These are phyloP conservation scores for Acrobeloides nanus DNA, from an alignment of 2,888 invertebrate species.

Conservation along the genomic window DNA sequence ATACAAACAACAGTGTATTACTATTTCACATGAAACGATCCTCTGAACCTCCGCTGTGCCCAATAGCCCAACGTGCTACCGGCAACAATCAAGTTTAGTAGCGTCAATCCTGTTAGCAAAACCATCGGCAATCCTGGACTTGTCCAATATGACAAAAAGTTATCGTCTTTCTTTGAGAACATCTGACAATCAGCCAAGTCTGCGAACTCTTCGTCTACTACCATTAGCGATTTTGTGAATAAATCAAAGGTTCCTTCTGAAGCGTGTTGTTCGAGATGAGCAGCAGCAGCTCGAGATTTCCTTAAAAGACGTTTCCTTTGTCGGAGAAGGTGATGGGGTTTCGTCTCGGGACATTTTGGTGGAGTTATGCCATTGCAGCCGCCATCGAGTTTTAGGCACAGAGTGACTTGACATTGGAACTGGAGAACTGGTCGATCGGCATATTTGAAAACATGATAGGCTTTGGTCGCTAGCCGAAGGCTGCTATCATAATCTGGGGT, in stretches of 20 bases:
- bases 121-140: neutral
- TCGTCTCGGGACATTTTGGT: conserved; percentile 42
- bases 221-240: conserved; percentile 43
- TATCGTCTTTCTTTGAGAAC: too few species aligned
- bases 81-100: conserved; percentile 4
- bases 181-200: conserved; percentile 19
- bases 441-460: conserved; percentile 53
- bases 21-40: too few species aligned
- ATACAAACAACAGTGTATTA: too few species aligned
- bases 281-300: conserved; percentile 5
- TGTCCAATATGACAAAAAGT: neutral
- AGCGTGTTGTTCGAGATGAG: conserved; percentile 1
- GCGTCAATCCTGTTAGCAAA: conserved; percentile 1
- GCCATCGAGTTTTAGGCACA: conserved; percentile 51
- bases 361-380: conserved; percentile 51
- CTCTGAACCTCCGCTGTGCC: too few species aligned
- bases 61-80: conserved; percentile 1
- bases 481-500: conserved; percentile 48
- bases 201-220: conserved; percentile 21
- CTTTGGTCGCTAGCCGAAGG: conserved; percentile 47
- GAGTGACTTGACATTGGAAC: conserved; percentile 52
- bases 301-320: conserved; percentile 12
- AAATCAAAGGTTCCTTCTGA: conserved; percentile 39
- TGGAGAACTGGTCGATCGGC: conserved; percentile 51
- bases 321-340: conserved; percentile 18